Evolutionary conservation across 2,888 invertebrate genomes (phyloP).

Genomic region (Drosophila affinis): DNA sequence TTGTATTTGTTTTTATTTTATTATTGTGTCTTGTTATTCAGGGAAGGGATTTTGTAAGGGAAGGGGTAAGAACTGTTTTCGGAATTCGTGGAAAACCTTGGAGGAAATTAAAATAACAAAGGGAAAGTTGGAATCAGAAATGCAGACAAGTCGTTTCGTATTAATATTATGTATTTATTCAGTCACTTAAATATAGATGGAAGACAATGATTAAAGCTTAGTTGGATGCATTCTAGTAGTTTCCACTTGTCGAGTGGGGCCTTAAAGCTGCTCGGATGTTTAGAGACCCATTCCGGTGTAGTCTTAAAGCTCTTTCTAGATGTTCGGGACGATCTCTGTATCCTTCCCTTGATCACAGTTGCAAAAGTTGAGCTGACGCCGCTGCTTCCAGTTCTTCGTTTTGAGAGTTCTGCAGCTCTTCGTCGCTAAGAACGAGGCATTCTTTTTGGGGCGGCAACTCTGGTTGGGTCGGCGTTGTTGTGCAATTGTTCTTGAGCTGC

Average conservation of each 20-base stretch:
- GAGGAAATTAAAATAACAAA: slow-evolving; percentile 36
- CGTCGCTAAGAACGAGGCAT: slow-evolving; percentile 34
- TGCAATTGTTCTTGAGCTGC: slow-evolving; percentile 20
- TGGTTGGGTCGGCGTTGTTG: neutral
- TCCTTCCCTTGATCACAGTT: slow-evolving; percentile 38
- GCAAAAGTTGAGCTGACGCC: slow-evolving; percentile 9
- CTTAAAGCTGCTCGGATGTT: slow-evolving; percentile 48
- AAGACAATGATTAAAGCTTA: slow-evolving; percentile 51
- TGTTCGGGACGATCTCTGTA: neutral
- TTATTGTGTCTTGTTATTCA: slow-evolving; percentile 2
- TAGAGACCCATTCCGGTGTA: slow-evolving; percentile 48
- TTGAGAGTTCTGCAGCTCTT: slow-evolving; percentile 60
- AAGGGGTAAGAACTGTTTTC: slow-evolving; percentile 38
- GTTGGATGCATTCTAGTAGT: slow-evolving; percentile 20
- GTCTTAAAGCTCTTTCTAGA: slow-evolving; percentile 48
- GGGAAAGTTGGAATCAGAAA: slow-evolving; percentile 34
- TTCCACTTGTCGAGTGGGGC: slow-evolving; percentile 18
- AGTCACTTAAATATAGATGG: slow-evolving; percentile 39
- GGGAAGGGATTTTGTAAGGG: neutral
- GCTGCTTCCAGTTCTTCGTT: slow-evolving; percentile 63
- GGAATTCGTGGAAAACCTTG: slow-evolving; percentile 41
- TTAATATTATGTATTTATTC: slow-evolving; percentile 40
- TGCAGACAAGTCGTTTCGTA: slow-evolving; percentile 20
- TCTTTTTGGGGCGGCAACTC: neutral
- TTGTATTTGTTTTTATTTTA: neutral